Evolutionary conservation across 2,888 invertebrate species (phyloP), one percentile per base, ranked within the genome.

Genomic region (Amorpha juglandis): DNA sequence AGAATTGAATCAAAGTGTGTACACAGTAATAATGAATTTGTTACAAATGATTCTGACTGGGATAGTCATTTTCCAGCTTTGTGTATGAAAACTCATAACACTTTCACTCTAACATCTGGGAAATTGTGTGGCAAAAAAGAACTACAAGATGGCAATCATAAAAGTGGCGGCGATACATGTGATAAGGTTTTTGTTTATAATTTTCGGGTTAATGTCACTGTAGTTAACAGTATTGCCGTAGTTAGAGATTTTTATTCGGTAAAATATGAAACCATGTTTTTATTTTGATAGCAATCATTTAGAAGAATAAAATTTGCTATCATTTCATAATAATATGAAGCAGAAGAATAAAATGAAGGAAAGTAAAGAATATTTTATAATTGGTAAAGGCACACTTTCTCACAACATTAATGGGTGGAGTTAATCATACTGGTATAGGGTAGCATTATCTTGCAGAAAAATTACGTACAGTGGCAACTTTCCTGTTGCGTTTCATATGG

Each of bases 1-100:
- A 82, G 80, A 79, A 69, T 80, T 8, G 85, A 88, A 47, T 69
- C 85, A 48, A 89, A 86, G 75, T 81, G 71, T 66, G 71, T 72
- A 64, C 85, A 86, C 68, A 87, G 86, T 48, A 89, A 89, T 63
- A 88, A 92, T 76, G 90, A 92, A 71, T 85, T 89, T 67, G 85
- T 91, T 64, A 89, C 86, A 70, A 87, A 86, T 48, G 90, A 91
- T 74, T 90, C 89, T 48, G 91, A 92, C 71, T 92, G 91, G 91
- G 92, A 93, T 65, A 87, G 83, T 62, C 89, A 92, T 74, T 93
- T 92, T 74, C 92, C 92, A 50, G 91, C 91, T 67, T 76, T 93
- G 51, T 86, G 88, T 63, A 83, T 83, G 76, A 92, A 92, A 87
- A 86, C 88, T 63, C 91, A 92, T 80, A 92, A 88, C 73, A 89